Evolutionary conservation across 1,140 invertebrate species (phyloP), one percentile per base, ranked within the genome.

Genomic region (Drosophila lacertosa): DNA sequence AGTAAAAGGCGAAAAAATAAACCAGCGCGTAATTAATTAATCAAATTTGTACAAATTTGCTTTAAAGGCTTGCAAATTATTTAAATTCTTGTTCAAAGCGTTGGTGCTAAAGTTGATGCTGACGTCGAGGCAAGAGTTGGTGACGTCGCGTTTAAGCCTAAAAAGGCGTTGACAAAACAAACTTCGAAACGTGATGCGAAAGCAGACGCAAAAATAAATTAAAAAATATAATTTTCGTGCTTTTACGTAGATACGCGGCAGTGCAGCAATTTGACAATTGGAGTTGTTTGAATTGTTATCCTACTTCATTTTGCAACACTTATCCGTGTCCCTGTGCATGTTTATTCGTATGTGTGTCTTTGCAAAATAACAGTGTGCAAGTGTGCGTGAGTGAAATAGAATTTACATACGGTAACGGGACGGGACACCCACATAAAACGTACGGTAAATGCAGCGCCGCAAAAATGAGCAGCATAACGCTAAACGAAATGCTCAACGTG

Each of bases 391-490:
- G 40, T 18, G 39, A 60, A 68, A 60, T 62, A 80, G 29, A 65
- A 70, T 58, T 70, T 40, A 64, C 42, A 69, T 48, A 69, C 48
- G 33, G 7, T 1, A 29, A 29, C 26, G 26, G 26, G 47, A 63
- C 32, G 59, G 40, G 50, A 48, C 66, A 55, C 58, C 62, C 48
- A 65, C 45, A 53, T 51, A 66, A 60, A 81, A 73, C 44, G 53
- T 77, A 81, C 83, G 74, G 82, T 89, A 90, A 90, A 90, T 90
- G 88, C 88, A 90, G 76, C 76, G 70, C 67, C 81, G 78, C 64
- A 77, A 79, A 82, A 80, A 89, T 90, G 88, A 65, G 67, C 78
- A 88, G 73, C 70, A 74, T 54, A 77, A 84, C 63, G 51, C 53
- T 75, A 78, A 83, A 83, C 79, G 77, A 83, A 60, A 64, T 83